Percentiles rank a stretch among this genome's conserved stretches.
Conservation (phyloP, 2,797 vertebrate genomes). For the Danio choprae region DNA sequence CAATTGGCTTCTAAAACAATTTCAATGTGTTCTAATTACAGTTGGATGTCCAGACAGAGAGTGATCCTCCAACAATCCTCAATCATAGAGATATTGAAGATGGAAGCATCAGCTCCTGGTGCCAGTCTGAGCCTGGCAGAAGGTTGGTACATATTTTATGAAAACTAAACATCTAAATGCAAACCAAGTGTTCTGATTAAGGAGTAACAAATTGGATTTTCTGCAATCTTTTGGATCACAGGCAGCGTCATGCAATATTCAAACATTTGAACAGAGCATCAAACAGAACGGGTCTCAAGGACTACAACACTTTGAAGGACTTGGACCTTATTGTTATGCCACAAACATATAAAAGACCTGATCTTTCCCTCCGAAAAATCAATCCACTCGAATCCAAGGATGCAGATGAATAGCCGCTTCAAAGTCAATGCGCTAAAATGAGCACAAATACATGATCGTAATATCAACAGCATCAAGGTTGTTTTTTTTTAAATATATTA, state of each 20-base stretch:
- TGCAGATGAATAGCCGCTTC: constrained; percentile 60
- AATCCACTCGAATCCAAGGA: constrained; percentile 67
- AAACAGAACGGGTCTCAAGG: constrained; percentile 62
- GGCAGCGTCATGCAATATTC: constrained; percentile 65
- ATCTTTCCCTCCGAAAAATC: constrained; percentile 66
- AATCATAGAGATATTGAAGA: constrained; percentile 65
- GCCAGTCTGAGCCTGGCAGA: constrained; percentile 52
- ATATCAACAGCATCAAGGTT: background rate
- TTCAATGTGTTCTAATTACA: constrained; percentile 64
- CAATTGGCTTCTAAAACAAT: constrained; percentile 40
- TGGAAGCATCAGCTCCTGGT: constrained; percentile 62
- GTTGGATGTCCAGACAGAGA: constrained; percentile 54
- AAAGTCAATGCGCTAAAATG: background rate
- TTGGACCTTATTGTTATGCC: constrained; percentile 66
- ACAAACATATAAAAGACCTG: constrained; percentile 64
- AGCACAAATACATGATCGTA: background rate
- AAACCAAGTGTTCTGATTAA: constrained; percentile 1
- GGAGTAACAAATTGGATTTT: constrained; percentile 19
- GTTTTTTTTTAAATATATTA: too few relatives aligned
- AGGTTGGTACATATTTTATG: constrained; percentile 53
- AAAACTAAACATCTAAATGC: constrained; percentile 10
- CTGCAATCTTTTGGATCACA: constrained; percentile 65
- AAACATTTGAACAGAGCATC: constrained; percentile 65
- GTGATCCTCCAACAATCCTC: constrained; percentile 52
- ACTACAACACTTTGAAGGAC: constrained; percentile 67